Evolutionary conservation across 1,140 invertebrate species (phyloP), one percentile per base, ranked within the genome.

Genomic region (Zaprionus ornatus): DNA sequence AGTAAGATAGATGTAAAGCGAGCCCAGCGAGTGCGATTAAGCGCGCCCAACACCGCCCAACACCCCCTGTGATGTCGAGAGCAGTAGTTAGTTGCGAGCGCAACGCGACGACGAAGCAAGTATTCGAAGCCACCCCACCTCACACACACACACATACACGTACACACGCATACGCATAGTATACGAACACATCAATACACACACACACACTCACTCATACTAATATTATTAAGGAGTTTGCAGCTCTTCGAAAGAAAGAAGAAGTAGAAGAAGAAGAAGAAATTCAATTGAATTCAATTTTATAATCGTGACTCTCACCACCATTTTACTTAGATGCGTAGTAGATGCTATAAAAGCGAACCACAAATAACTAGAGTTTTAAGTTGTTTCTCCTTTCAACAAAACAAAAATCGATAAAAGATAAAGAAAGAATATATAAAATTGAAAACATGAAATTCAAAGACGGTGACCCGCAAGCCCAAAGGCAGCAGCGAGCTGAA

Each of bases 111-210:
- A 88, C 85, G 85, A 90, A 90, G 82, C 86, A 90, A 90, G 85
- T 90, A 90, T 90, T 90, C 86, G 85, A 90, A 90, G 85, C 86
- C 85, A 90, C 85, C 85, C 85, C 85, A 90, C 85, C 85, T 90
- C 85, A 75, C 70, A 80, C 50, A 77, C 13, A 68, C 27, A 80
- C 32, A 77, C 29, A 65, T 13, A 68, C 50, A 68, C 23, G 63
- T 19, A 73, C 42, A 83, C 52, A 84, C 29, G 32, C 27, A 64
- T 29, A 80, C 67, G 56, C 63, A 80, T 77, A 81, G 79, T 74
- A 75, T 81, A 81, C 79, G 73, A 76, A 82, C 74, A 85, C 64
- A 65, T 64, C 77, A 52, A 66, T 64, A 83, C 72, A 86, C 69
- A 70, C 57, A 56, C 25, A 60, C 55, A 52, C 63, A 72, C 27